Evolutionary conservation across 2,113 vertebrate species (phyloP).

Genomic region (Saccopteryx bilineata): DNA sequence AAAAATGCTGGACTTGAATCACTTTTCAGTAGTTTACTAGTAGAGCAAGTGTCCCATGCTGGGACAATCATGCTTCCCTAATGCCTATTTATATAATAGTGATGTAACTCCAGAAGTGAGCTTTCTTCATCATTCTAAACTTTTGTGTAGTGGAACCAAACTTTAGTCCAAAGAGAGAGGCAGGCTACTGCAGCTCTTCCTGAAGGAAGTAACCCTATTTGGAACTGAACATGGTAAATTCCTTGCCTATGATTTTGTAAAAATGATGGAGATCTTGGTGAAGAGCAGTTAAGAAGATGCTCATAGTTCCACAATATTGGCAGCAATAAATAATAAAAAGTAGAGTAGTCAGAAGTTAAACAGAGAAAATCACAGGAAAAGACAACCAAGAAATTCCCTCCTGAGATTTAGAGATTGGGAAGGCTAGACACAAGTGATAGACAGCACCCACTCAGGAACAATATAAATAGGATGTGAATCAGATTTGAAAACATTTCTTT

Average conservation of each 20-base stretch:
- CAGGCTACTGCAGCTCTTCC: neutral
- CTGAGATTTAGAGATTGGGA: neutral
- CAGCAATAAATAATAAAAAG: neutral
- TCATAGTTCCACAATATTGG: neutral
- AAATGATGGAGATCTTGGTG: neutral
- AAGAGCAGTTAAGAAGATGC: neutral
- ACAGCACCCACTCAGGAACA: neutral
- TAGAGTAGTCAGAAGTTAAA: neutral
- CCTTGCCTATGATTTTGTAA: neutral
- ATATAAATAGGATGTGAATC: neutral
- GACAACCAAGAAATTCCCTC: neutral
- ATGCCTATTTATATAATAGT: neutral
- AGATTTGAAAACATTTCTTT: neutral
- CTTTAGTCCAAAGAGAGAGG: neutral
- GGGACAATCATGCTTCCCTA: neutral
- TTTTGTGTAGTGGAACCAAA: neutral
- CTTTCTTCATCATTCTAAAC: neutral
- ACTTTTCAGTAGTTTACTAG: neutral
- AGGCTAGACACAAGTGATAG: neutral
- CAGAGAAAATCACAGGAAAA: neutral
- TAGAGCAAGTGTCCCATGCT: neutral
- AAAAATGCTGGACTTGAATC: neutral
- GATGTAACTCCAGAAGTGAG: neutral
- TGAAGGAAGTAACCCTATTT: neutral
- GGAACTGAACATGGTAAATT: neutral